Evolutionary conservation across 2,797 vertebrate genomes (phyloP), one percentile per base, ranked within the genome.

Genomic region (Siniperca obscura): DNA sequence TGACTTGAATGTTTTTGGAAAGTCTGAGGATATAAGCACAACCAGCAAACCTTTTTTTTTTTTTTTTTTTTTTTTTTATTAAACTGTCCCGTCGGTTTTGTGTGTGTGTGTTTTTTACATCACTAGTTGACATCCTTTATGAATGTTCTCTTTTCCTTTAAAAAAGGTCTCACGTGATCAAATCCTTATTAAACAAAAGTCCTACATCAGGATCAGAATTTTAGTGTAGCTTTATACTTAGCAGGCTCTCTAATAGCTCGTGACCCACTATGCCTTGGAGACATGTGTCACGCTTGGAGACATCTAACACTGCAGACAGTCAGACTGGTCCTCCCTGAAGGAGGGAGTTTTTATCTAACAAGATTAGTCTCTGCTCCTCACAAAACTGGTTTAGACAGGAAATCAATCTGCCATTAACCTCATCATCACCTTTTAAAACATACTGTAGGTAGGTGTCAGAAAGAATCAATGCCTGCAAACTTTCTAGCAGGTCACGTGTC

Each of bases 1-100:
- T 2, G 0, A 14, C 12, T 62, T 73, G 21, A 77, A 72, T 85
- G 82, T 86, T 91, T 85, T 76, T 76, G 81, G 81, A 88, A 90
- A 84, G 86, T 90, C 69, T 88, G 65, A 82, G 77, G 62, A 71
- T 73, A 44, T 42, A 56, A 81, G 60, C 52, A 53, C 17, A 87
- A 76, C 53, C 72, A 74, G 40, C 36, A 57, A 30, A 3, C 30
- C 0, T 30, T 30, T 30, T 30, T 30, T 30, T 30, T 30, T 30
- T 30, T 30, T 30, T 30, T 30, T 30, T 30, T 25, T 48, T 30
- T 30, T 30, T 30, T 30, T 30, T 30, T 30, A 22, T 48, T 53
- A 75, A 52, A 52, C 56, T 40, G 34, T 72, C 59, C 67, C 10
- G 36, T 27, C 2, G 27, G 27, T 30, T 30, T 30, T 30, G 2